Conservation (phyloP, 2,797 vertebrate genomes). For the Enteromius argenteus region DNA sequence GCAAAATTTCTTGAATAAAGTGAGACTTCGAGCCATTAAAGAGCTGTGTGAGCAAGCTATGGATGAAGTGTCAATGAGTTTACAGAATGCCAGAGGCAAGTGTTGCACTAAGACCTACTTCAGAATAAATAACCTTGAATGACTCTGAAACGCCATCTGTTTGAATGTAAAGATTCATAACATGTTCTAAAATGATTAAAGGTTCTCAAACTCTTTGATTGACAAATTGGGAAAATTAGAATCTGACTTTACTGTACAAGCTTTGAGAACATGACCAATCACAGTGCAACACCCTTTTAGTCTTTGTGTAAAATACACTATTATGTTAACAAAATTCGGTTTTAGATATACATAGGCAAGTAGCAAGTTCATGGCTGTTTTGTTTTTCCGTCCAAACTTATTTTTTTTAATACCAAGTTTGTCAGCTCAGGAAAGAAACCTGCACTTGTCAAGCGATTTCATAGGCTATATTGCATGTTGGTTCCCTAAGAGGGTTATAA, state of each 20-base stretch:
- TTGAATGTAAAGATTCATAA: background rate
- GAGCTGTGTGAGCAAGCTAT: background rate
- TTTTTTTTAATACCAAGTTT: background rate
- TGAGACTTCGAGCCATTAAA: constrained; percentile 20
- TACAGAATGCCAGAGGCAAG: constrained; percentile 26
- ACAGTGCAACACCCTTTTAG: background rate
- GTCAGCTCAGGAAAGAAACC: background rate
- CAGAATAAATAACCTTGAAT: constrained; percentile 12
- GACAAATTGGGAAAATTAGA: background rate
- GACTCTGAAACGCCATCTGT: background rate
- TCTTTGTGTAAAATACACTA: background rate
- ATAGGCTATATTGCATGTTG: too few species aligned
- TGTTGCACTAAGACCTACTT: constrained; percentile 13
- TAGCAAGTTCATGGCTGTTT: too few species aligned
- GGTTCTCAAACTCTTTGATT: background rate
- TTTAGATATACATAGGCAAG: too few species aligned
- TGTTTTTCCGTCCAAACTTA: background rate
- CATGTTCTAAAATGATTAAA: background rate
- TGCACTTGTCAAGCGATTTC: background rate
- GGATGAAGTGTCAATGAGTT: constrained; percentile 8
- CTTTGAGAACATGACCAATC: background rate
- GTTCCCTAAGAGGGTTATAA: constrained; percentile 1
- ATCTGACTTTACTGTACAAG: background rate
- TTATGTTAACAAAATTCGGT: too few species aligned
- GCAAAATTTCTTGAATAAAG: background rate